Base-by-base conservation (phyloP, 2,888 invertebrate genomes). In the Hemithea aestivaria region DNA sequence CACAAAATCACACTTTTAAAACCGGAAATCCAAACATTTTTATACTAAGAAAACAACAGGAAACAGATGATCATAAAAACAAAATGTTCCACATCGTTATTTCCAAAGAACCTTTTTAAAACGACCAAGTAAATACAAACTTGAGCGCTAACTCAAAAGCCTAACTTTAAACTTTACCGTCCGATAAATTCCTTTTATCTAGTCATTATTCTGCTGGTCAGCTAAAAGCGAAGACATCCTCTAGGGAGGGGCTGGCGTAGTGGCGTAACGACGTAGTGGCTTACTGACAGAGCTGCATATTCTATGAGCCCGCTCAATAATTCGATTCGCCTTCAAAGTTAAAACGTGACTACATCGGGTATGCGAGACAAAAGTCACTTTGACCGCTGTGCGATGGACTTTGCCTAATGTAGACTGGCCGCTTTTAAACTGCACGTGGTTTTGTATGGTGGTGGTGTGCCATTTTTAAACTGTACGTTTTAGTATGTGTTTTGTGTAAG, bases 311-410 rank as follows among this genome's bases (percentile, higher is more conserved):
- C 16, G 83, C 80, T 80, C 83, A 79, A 75, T 70, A 78, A 85
- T 78, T 84, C 79, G 75, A 84, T 84, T 84, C 74, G 81, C n/a
- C 82, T 80, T 84, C 85, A 84, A 85, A 85, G 85, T 75, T 71
- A 66, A 51, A 52, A 45, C 44, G 44, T 45, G 44, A 34, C 20
- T n/a, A 10, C 36, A 34, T 45, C 30, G 32, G 8, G 22, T 40
- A 45, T 45, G 30, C 44, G 34, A 37, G 34, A 33, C 41, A 33
- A 42, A 34, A 37, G 33, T 42, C 33, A n/a, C 22, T 9, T 16
- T 16, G 16, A 16, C 16, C 16, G 16, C 3, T 5, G 16, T 16
- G 2, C 2, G 28, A 44, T 44, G 44, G 45, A 40, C 5, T 16
- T 16, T 16, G 16, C 16, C 16, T 16, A 16, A 16, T 16, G 16